These are phyloP conservation scores for Myopa testacea DNA, from an alignment of 2,888 invertebrate species.

Conservation along the genomic window DNA sequence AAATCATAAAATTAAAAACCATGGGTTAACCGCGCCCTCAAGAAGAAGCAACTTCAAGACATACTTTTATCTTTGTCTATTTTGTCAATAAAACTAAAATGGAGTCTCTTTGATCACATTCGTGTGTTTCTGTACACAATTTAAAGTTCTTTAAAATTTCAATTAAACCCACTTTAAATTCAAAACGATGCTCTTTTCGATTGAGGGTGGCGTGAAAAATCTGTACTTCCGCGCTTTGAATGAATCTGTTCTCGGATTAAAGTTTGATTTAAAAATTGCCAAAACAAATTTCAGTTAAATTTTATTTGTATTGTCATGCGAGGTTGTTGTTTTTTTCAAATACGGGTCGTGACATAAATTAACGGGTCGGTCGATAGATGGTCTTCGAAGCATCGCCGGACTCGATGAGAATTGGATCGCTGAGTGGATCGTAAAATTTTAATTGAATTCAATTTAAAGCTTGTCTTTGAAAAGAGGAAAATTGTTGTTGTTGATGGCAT, in stretches of 20 bases:
- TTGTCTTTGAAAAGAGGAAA: slow-evolving; percentile 16
- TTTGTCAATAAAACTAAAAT: no score
- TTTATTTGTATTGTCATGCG: slow-evolving; percentile 43
- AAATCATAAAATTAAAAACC: no score
- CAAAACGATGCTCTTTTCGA: no score
- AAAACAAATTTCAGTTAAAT: slow-evolving; percentile 48
- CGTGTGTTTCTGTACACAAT: no score
- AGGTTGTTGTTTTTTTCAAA: background rate
- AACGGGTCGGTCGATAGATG: background rate
- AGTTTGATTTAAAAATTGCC: slow-evolving; percentile 23
- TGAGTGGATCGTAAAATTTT: slow-evolving; percentile 54
- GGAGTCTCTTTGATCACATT: no score
- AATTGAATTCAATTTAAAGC: slow-evolving; percentile 56
- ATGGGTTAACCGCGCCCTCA: no score
- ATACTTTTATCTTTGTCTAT: no score
- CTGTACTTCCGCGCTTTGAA: background rate
- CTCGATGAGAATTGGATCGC: no score
- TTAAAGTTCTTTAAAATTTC: no score
- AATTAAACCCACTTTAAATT: no score
- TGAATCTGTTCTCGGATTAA: background rate
- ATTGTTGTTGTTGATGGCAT: background rate
- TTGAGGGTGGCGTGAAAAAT: no score
- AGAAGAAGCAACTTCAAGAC: no score
- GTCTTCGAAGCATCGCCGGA: background rate
- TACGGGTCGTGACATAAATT: slow-evolving; percentile 31